phyloP scores from a whole-genome alignment of 2,113 vertebrate species.

The Myodes glareolus region DNA sequence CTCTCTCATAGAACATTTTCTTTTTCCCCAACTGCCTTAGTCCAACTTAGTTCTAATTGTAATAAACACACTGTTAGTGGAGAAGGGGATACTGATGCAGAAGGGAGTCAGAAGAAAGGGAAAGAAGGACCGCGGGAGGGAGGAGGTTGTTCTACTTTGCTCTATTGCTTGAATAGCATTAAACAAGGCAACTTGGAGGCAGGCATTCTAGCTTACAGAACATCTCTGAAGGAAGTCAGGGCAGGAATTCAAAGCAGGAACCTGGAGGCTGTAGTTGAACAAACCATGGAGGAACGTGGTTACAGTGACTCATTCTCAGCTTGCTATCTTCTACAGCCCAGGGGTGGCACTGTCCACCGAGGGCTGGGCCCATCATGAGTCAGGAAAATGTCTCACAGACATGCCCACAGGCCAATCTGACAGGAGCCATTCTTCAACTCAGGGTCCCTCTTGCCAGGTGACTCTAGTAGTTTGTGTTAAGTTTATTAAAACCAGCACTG shows the following conservation, averaged over 20 bases:
- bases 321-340: background rate
- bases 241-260: background rate
- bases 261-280: background rate
- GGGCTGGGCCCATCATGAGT: background rate
- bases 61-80: background rate
- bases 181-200: background rate
- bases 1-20: background rate
- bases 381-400: background rate
- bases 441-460: background rate
- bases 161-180: background rate
- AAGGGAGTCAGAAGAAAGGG: background rate
- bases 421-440: background rate
- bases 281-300: background rate
- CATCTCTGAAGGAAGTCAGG: background rate
- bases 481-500: background rate
- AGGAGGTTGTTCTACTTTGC: background rate
- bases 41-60: constrained; percentile 24
- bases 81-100: background rate
- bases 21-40: background rate
- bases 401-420: background rate
- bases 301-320: background rate
- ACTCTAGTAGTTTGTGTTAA: background rate
- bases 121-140: background rate
- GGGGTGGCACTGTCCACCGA: background rate
- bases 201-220: background rate